phyloP scores from a whole-genome alignment of 2,888 invertebrate species.

The Lasioglossum marginatum region DNA sequence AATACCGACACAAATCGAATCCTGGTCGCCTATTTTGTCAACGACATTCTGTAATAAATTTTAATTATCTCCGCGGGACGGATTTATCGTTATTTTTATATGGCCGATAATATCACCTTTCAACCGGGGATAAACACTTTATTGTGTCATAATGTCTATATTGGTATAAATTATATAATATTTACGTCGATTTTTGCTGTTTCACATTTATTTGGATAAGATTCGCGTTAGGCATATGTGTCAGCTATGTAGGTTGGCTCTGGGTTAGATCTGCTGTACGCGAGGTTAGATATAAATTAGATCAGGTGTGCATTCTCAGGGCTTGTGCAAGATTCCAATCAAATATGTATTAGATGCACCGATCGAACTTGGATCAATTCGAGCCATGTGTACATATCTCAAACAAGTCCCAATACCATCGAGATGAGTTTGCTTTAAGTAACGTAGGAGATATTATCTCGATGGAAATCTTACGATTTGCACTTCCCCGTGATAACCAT shows the following conservation, averaged over 20 bases:
- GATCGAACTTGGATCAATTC: constrained; percentile 5
- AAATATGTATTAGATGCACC: constrained; percentile 8
- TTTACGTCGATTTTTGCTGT: too few species aligned
- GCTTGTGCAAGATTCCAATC: constrained; percentile 15
- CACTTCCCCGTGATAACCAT: constrained; percentile 3
- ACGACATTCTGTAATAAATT: neutral
- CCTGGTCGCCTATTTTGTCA: neutral
- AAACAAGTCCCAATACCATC: constrained; percentile 6
- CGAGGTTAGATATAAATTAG: constrained; percentile 8
- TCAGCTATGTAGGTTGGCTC: constrained; percentile 6
- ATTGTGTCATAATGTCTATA: too few species aligned
- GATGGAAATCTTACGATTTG: constrained; percentile 39
- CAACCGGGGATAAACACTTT: too few species aligned
- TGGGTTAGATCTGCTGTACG: neutral
- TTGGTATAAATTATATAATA: too few species aligned
- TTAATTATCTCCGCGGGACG: neutral
- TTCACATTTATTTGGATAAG: neutral
- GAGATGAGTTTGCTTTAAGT: constrained; percentile 9
- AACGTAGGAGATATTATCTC: constrained; percentile 25
- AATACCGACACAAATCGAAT: neutral
- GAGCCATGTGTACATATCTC: neutral
- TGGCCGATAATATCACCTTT: neutral
- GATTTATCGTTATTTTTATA: neutral
- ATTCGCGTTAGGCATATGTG: neutral
- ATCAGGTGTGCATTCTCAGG: constrained; percentile 13